Evolutionary conservation across 2,888 invertebrate species (phyloP).

Genomic region (Meiosimyza platycephala): DNA sequence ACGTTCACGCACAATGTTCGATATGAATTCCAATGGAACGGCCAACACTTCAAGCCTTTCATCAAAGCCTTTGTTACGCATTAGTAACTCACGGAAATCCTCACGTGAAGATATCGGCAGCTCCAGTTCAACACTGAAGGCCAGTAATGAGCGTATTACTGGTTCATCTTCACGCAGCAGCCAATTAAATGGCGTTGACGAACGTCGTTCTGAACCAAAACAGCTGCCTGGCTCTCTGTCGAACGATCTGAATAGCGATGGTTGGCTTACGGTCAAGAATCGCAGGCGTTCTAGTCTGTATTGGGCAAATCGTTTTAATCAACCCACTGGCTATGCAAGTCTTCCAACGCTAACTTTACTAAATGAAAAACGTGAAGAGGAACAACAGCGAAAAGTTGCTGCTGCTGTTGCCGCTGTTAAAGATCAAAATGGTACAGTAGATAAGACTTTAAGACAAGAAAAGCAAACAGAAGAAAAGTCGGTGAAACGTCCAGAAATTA

Average conservation of each 20-base stretch:
- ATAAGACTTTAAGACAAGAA: slow-evolving; percentile 17
- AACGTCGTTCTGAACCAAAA: slow-evolving; percentile 62
- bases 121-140: slow-evolving; percentile 66
- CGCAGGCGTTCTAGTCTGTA: slow-evolving; percentile 77
- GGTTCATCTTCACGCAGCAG: slow-evolving; percentile 55
- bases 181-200: slow-evolving; percentile 49
- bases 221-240: slow-evolving; percentile 48
- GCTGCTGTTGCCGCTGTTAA: slow-evolving; percentile 7
- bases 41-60: slow-evolving; percentile 32
- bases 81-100: slow-evolving; percentile 49
- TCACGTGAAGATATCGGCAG: slow-evolving; percentile 64
- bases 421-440: slow-evolving; percentile 9
- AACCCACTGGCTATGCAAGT: slow-evolving; percentile 86
- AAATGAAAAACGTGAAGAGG: slow-evolving; percentile 62
- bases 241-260: slow-evolving; percentile 70
- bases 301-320: slow-evolving; percentile 82
- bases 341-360: slow-evolving; percentile 76
- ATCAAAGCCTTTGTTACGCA: slow-evolving; percentile 7
- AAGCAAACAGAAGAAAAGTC: slow-evolving; percentile 3
- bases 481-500: slow-evolving; percentile 59
- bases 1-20: slow-evolving; percentile 66
- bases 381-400: slow-evolving; percentile 48
- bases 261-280: slow-evolving; percentile 91
- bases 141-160: slow-evolving; percentile 63
- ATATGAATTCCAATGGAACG: slow-evolving; percentile 54